Percentiles rank a stretch among this genome's conserved stretches.
These are phyloP conservation scores for Sapayoa aenigma DNA, from an alignment of 2,113 vertebrate species.

Conservation along the genomic window DNA sequence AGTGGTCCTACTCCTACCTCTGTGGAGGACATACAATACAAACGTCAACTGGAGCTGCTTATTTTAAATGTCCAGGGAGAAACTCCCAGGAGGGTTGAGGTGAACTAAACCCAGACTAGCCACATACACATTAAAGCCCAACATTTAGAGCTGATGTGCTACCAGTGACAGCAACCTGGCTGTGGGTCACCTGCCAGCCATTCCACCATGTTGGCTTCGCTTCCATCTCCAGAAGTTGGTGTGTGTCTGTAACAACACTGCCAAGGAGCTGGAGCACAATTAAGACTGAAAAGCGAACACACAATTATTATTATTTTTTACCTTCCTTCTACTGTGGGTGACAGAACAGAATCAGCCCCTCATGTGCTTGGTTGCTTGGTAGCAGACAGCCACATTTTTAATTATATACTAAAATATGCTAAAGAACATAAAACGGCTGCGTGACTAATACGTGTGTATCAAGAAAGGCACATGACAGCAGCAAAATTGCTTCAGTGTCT, in stretches of 20 bases:
- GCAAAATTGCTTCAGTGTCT: conserved; percentile 70
- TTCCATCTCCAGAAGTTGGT: not conserved
- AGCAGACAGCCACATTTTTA: conserved; percentile 77
- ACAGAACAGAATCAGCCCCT: conserved; percentile 74
- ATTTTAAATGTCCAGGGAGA: not conserved
- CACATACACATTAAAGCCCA: not conserved
- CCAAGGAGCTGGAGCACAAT: conserved; percentile 53
- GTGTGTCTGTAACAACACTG: not conserved
- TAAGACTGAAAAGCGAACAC: conserved; percentile 71
- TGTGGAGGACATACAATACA: fast-evolving
- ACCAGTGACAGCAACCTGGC: fast-evolving
- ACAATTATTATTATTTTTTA: conserved; percentile 72
- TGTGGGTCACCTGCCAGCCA: not conserved
- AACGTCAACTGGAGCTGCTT: not conserved
- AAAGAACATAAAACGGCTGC: conserved; percentile 70
- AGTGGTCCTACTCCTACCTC: not conserved
- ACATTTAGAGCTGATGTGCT: fast-evolving
- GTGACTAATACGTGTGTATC: conserved; percentile 73
- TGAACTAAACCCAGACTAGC: not conserved
- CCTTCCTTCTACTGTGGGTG: conserved; percentile 60
- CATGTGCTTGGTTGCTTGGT: conserved; percentile 75
- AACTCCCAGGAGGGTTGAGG: not conserved
- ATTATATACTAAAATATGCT: conserved; percentile 79
- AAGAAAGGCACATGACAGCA: conserved; percentile 76
- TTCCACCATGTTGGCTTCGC: fast-evolving